Conservation (phyloP, 2,113 vertebrate genomes). For the Suricata suricatta region DNA sequence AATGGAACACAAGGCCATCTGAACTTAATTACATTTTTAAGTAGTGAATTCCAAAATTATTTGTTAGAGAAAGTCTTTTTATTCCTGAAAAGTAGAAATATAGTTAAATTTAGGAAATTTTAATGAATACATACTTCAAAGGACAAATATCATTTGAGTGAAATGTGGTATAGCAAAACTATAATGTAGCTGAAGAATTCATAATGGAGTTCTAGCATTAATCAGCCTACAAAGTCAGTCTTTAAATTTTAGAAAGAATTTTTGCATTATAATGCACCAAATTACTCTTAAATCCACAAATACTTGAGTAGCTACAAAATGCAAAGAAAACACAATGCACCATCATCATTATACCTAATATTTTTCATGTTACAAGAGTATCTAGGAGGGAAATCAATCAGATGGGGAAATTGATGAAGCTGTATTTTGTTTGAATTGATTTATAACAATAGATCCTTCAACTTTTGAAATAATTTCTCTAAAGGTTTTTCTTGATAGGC, state of each 20-base stretch:
- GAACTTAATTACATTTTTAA: background rate
- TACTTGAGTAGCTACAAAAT: background rate
- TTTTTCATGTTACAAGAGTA: background rate
- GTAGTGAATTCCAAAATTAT: conserved; percentile 14
- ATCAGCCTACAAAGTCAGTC: background rate
- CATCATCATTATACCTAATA: background rate
- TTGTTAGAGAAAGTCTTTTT: conserved; percentile 29
- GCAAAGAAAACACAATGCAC: background rate
- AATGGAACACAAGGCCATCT: background rate
- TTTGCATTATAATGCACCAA: background rate
- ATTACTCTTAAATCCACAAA: background rate
- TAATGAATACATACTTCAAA: background rate
- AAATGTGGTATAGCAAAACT: background rate
- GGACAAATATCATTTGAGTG: background rate
- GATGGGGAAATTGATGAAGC: background rate
- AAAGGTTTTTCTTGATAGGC: conserved; percentile 1
- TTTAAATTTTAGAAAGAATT: conserved; percentile 4
- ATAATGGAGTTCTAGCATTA: background rate
- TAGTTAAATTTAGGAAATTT: conserved; percentile 36
- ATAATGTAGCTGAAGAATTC: background rate
- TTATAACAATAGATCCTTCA: background rate
- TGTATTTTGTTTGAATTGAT: background rate
- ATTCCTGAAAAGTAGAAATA: conserved; percentile 26
- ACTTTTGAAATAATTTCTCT: conserved; percentile 18
- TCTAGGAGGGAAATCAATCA: background rate